phyloP scores from a whole-genome alignment of 2,888 invertebrate species.

The Ypsolopha scabrella region DNA sequence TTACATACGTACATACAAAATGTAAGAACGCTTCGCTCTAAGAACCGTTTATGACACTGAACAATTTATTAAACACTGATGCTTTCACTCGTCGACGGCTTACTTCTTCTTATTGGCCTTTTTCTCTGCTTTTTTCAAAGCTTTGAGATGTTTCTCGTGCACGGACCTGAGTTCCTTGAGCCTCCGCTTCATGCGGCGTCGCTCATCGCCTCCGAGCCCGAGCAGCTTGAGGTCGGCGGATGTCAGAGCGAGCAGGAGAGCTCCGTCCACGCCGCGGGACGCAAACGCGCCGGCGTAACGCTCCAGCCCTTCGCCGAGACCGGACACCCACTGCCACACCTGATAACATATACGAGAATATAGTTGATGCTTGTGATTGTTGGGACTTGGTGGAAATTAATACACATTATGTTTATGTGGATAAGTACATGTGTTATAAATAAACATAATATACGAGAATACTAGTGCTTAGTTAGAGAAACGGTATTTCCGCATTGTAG shows the following conservation, averaged over 20 bases:
- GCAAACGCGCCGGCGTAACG: conserved; percentile 89
- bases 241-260: conserved; percentile 86
- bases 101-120: conserved; percentile 78
- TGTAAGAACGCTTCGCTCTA: too few species aligned
- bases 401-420: too few species aligned
- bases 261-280: conserved; percentile 90
- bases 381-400: too few species aligned
- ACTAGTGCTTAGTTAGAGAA: too few species aligned
- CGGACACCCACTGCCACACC: conserved; percentile 93
- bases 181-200: conserved; percentile 82
- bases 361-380: too few species aligned
- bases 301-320: conserved; percentile 87
- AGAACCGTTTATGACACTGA: too few species aligned
- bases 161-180: conserved; percentile 85
- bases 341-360: conserved; percentile 28
- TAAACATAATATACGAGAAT: too few species aligned
- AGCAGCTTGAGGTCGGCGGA: conserved; percentile 92
- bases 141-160: conserved; percentile 89
- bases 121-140: conserved; percentile 88
- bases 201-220: conserved; percentile 85
- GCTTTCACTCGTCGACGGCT: not conserved
- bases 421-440: too few species aligned
- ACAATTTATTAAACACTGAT: too few species aligned
- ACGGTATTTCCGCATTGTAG: too few species aligned
- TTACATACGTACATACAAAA: too few species aligned